Base-by-base conservation (phyloP, 2,888 invertebrate genomes). In the Strigamia maritima region DNA sequence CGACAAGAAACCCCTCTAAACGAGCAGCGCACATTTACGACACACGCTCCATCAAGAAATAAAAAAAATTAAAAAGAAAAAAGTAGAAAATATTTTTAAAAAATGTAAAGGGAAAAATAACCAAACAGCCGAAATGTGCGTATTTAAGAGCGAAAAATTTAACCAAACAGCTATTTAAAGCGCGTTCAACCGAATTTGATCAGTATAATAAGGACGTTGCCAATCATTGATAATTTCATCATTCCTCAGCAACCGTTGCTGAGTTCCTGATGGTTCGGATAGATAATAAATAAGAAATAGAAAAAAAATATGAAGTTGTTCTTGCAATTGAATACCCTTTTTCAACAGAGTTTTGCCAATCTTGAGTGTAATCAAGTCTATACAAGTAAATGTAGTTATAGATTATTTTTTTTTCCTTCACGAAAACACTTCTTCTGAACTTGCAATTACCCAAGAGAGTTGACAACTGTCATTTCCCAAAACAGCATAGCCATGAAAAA, bases 1-100 rank as follows among this genome's bases (percentile, higher is more conserved):
- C 24, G 70, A 70, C 70, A 70, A 70, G 70, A 70, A 54, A 70
- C 70, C 28, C 70, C 70, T 70, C 70, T 70, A 70, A 70, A 54
- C 54, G 54, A 54, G 54, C 54, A n/a, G 54, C 70, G 70, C 26
- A 26, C 70, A 28, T 70, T 70, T 70, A 70, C 70, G 26, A 28
- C 24, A 28, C 24, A 28, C 70, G 70, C 70, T 70, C 70, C 54
- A 54, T 54, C 54, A 19, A 54, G 54, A 22, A 19, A 54, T 54
- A 19, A 54, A 54, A 54, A 54, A 54, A 19, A 19, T 44, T 44
- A 2, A 2, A 44, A 44, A 44, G 14, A 44, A 19, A 4, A n/a
- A n/a, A n/a, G n/a, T n/a, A n/a, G n/a, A n/a, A n/a, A n/a, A n/a
- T n/a, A n/a, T n/a, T n/a, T n/a, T n/a, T n/a, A 19, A 54, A 19